Percentiles rank a stretch among this genome's conserved stretches.
phyloP scores from a whole-genome alignment of 2,888 invertebrate species.

The Pelosia muscerda region DNA sequence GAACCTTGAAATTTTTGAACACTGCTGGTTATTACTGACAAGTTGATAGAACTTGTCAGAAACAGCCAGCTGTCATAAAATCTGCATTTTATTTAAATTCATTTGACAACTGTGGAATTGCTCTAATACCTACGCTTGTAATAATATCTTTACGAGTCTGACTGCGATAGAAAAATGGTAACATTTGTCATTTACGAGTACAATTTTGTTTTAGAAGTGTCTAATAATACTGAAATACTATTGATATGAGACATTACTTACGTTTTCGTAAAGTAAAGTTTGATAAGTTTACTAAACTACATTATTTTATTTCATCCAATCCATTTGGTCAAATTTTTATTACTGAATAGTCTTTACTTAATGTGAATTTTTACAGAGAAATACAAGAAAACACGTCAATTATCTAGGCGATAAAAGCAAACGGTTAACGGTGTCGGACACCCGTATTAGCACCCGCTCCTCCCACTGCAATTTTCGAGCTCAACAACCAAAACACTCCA shows the following conservation, averaged over 20 bases:
- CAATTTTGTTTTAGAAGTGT: too few species aligned
- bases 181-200: too few species aligned
- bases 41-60: too few species aligned
- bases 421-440: neutral
- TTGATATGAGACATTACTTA: neutral
- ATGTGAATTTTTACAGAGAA: neutral
- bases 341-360: slow-evolving; percentile 1
- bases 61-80: too few species aligned
- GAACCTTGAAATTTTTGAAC: too few species aligned
- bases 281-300: neutral
- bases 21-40: too few species aligned
- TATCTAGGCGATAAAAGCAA: neutral
- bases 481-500: neutral
- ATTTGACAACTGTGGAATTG: too few species aligned
- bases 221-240: neutral
- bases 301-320: neutral
- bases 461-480: slow-evolving; percentile 4
- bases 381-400: neutral
- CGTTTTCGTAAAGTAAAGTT: neutral
- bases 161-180: too few species aligned
- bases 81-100: too few species aligned
- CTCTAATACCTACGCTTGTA: too few species aligned
- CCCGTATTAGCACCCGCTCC: neutral
- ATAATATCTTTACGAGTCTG: too few species aligned
- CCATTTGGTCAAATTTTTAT: neutral